Evolutionary conservation across 2,888 invertebrate genomes (phyloP), one percentile per base, ranked within the genome.

Genomic region (Anodontia alba): DNA sequence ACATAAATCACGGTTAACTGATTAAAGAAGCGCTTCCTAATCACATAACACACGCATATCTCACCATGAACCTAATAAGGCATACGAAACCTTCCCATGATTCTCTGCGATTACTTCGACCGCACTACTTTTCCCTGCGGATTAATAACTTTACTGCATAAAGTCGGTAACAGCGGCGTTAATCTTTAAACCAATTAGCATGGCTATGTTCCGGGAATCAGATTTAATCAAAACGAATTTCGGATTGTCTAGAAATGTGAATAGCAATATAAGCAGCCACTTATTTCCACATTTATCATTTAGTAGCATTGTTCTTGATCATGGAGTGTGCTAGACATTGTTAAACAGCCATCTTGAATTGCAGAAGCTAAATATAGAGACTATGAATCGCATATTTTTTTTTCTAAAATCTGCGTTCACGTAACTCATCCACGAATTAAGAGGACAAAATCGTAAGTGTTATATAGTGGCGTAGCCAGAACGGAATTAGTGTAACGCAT

Each of bases 11-110:
- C 38, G 72, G 78, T 70, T 80, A 78, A 78, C 73, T 80, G 83
- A 83, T 83, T 83, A 78, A 80, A 78, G 69, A 80, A 78, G 54
- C 51, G 29, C 38, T 73, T 68, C 78, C 81, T 73, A 81, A 81
- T 81, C 73, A 67, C 66, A 76, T 81, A 69, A 79, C 54, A 67
- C 78, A 81, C 78, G 81, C 84, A 78, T 73, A 49, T 38, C 43
- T 76, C 69, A 36, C 38, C 43, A 46, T 29, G 29, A 81, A 77
- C 77, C 66, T 73, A 81, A 81, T 81, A 81, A 77, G 77, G 72
- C 67, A 33, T 51, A 62, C 69, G 71, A 69, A 74, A 62, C 54
- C 31, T 70, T 69, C 73, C 42, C 33, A 42, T 66, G 73, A 33
- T 73, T 77, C 36, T 43, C 67, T 43, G 43, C 33, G 46, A 36